These are phyloP conservation scores for Polypedilum vanderplanki DNA, from an alignment of 1,140 invertebrate genomes.

Conservation along the genomic window DNA sequence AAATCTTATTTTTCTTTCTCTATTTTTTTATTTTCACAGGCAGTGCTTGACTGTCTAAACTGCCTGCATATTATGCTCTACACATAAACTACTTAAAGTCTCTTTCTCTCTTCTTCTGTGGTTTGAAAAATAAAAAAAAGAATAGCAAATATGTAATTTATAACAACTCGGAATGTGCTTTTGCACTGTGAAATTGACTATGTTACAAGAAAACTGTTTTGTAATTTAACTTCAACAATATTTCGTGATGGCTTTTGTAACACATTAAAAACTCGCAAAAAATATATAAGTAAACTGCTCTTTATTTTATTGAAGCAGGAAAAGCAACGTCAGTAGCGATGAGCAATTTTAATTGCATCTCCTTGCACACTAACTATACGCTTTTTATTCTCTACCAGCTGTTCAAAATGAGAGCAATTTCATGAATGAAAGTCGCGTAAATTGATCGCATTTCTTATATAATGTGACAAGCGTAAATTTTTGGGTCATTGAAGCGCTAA, in stretches of 20 bases:
- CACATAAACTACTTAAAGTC: neutral
- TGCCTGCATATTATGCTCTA: neutral
- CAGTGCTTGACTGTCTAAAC: neutral
- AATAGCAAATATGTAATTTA: constrained; percentile 20
- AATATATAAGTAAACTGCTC: neutral
- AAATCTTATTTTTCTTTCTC: neutral
- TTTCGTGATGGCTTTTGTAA: constrained; percentile 11
- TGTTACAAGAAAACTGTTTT: neutral
- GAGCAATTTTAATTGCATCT: neutral
- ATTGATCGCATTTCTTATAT: constrained; percentile 1
- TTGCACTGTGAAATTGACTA: constrained; percentile 10
- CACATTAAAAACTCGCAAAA: neutral
- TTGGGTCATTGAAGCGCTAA: constrained; percentile 10
- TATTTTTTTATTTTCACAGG: neutral
- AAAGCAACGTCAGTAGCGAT: neutral
- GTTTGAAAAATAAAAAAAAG: neutral
- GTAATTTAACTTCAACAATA: neutral
- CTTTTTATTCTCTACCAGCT: neutral
- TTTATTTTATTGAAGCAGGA: neutral
- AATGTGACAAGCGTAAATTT: neutral
- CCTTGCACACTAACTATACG: neutral
- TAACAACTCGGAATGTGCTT: neutral
- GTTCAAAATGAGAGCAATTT: neutral
- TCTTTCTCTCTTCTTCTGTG: neutral
- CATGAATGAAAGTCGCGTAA: neutral